A percentile compares a stretch with the other conserved stretches of the same genome.
These are phyloP conservation scores for Anas flavirostris DNA, from an alignment of 2,797 vertebrate species.

Conservation along the genomic window DNA sequence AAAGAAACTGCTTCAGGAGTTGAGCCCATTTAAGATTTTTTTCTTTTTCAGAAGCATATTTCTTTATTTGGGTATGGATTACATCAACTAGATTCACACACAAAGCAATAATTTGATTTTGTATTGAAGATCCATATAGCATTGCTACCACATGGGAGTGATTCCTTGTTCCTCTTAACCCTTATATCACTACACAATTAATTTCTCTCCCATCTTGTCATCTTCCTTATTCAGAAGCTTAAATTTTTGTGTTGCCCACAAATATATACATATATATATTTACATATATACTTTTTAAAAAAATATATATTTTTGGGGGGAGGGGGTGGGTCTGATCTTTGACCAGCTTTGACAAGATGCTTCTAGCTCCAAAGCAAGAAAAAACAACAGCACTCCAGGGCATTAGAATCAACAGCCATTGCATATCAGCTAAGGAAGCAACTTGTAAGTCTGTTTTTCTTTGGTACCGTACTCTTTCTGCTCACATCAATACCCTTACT, in stretches of 20 bases:
- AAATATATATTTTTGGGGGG: too few relatives aligned
- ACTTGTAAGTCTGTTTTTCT: neutral
- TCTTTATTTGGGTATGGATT: neutral
- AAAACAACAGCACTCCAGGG: neutral
- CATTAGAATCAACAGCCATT: neutral
- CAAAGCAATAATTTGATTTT: neutral
- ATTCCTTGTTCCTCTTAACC: neutral
- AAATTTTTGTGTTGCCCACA: neutral
- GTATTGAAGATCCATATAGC: neutral
- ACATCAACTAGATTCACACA: neutral
- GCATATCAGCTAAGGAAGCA: neutral
- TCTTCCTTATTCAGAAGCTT: neutral
- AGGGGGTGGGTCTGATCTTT: neutral
- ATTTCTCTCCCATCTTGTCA: neutral
- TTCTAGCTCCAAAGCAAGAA: neutral
- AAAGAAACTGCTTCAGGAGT: neutral
- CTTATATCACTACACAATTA: neutral
- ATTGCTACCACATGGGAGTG: neutral
- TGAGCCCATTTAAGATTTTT: neutral
- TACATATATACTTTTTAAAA: too few relatives aligned
- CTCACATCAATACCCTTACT: conserved; percentile 19
- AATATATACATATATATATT: too few relatives aligned
- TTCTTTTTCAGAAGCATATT: neutral
- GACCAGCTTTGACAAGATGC: neutral
- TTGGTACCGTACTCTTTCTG: neutral